A percentile compares a stretch with the other conserved stretches of the same genome.
Evolutionary conservation across 2,113 vertebrate genomes (phyloP).

Genomic region (Ursus arctos): DNA sequence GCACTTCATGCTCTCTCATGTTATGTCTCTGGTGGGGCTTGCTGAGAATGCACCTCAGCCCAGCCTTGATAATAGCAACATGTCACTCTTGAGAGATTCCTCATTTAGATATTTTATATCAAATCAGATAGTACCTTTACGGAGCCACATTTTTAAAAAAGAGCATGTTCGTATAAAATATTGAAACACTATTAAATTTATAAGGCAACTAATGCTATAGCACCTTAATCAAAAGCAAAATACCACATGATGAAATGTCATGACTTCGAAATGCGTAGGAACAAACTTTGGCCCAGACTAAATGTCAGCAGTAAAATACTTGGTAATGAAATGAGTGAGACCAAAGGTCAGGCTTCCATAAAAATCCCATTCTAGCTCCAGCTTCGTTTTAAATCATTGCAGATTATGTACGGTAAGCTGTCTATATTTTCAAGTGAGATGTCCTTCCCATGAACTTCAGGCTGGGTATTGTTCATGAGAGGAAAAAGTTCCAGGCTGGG

Average conservation of each 20-base stretch:
- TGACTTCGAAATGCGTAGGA: conserved; percentile 75
- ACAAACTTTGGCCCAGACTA: conserved; percentile 85
- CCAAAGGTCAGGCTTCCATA: conserved; percentile 85
- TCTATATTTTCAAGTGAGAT: conserved; percentile 77
- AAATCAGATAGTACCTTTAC: conserved; percentile 32
- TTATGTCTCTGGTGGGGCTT: neutral
- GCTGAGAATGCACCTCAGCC: neutral
- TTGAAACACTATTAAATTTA: conserved; percentile 59
- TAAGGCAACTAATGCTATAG: conserved; percentile 43
- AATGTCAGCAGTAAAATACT: conserved; percentile 85
- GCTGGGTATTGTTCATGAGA: conserved; percentile 40
- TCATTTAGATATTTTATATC: conserved; percentile 62
- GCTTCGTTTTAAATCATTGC: conserved; percentile 84
- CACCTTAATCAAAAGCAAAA: conserved; percentile 84
- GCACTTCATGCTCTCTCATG: rapidly evolving
- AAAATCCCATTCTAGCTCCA: conserved; percentile 83
- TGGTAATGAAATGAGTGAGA: conserved; percentile 85
- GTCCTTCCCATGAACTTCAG: conserved; percentile 71
- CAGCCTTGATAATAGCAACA: neutral
- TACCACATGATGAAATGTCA: conserved; percentile 77
- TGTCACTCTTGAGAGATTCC: conserved; percentile 32
- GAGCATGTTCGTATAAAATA: conserved; percentile 66
- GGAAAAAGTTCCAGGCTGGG: conserved; percentile 61
- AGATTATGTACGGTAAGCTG: conserved; percentile 78
- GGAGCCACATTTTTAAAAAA: conserved; percentile 4